Evolutionary conservation across 2,113 vertebrate species (phyloP).

Genomic region (Chascanopsetta lugubris): DNA sequence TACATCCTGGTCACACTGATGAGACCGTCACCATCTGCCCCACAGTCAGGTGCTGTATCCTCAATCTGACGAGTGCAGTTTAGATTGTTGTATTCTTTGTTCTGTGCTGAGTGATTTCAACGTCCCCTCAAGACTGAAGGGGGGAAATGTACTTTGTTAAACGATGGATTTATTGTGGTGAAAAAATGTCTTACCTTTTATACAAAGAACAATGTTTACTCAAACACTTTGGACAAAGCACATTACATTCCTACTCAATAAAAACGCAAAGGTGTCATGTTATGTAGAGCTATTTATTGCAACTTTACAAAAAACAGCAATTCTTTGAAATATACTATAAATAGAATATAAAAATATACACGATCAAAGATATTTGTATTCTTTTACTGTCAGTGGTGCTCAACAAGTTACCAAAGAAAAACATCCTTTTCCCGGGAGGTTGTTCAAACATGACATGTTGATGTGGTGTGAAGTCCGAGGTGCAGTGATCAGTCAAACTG

Average conservation of each 20-base stretch:
- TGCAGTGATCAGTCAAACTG: conserved; percentile 83
- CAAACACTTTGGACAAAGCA: neutral
- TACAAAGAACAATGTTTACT: neutral
- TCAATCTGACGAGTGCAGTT: neutral
- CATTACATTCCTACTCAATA: conserved; percentile 1
- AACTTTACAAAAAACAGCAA: conserved; percentile 26
- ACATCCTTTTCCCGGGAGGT: no score
- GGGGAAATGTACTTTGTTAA: no score
- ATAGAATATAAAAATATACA: conserved; percentile 55
- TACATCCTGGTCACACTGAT: neutral
- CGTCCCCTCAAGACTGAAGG: neutral
- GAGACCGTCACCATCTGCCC: conserved; percentile 33
- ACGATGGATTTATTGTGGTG: no score
- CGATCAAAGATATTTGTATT: neutral
- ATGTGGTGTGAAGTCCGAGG: neutral
- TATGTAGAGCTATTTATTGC: conserved; percentile 13
- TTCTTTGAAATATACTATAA: neutral
- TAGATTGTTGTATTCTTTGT: neutral
- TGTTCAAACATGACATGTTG: neutral
- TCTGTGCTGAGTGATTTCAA: neutral
- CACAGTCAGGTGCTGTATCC: neutral
- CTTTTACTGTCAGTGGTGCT: neutral
- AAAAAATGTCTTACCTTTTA: no score
- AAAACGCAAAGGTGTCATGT: neutral
- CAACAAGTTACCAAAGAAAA: neutral